These are phyloP conservation scores for Bombus fervidus DNA, from an alignment of 1,140 invertebrate species.

Conservation along the genomic window DNA sequence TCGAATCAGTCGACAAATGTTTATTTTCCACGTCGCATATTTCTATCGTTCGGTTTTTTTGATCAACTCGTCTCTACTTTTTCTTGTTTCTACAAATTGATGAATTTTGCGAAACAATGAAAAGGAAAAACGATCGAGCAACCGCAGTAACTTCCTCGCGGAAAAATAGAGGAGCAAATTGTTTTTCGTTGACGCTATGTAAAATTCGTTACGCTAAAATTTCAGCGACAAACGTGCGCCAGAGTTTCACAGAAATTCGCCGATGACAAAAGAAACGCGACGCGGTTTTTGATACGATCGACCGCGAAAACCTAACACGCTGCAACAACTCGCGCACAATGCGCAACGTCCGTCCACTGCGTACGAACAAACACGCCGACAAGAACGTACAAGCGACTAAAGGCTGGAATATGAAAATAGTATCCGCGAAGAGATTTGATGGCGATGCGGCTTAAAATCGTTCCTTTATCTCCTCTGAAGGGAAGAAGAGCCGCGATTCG, in stretches of 20 bases:
- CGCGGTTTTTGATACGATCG: background rate
- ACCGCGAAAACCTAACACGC: background rate
- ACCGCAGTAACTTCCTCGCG: too few relatives aligned
- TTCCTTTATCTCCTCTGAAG: too few relatives aligned
- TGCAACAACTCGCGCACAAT: background rate
- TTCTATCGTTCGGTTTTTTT: background rate
- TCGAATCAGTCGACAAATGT: background rate
- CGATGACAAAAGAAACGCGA: background rate
- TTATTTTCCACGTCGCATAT: background rate
- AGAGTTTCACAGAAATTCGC: background rate
- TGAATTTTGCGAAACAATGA: background rate
- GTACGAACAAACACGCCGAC: background rate
- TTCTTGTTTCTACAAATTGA: background rate
- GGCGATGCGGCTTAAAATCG: too few relatives aligned
- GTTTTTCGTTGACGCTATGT: background rate
- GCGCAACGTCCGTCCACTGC: background rate
- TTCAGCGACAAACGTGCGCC: background rate
- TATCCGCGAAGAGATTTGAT: too few relatives aligned
- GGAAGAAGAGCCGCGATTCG: background rate
- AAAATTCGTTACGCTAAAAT: background rate
- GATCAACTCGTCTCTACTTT: too few relatives aligned
- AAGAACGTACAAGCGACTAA: background rate
- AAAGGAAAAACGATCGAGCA: background rate
- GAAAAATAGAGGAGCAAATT: background rate
- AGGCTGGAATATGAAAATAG: too few relatives aligned